Percentiles rank a stretch among this genome's conserved stretches.
These are phyloP conservation scores for Torymus aiolomorphi DNA, from an alignment of 2,888 invertebrate species.

Conservation along the genomic window DNA sequence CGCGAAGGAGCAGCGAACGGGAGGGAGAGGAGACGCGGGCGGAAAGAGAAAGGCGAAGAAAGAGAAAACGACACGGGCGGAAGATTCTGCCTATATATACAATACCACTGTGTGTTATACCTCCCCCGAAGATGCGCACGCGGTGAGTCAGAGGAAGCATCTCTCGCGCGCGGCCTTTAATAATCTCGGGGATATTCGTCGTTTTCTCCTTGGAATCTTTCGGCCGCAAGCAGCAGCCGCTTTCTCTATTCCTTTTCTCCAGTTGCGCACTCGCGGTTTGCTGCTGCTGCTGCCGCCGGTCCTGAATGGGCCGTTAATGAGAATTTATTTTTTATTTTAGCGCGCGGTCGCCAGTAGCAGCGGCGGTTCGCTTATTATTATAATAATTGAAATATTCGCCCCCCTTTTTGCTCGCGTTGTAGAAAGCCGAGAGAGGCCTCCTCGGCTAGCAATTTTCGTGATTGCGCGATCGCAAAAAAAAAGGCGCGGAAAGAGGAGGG, in stretches of 20 bases:
- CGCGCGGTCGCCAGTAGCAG: not conserved
- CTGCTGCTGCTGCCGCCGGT: conserved; percentile 21
- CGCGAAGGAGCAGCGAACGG: not conserved
- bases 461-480: conserved; percentile 12
- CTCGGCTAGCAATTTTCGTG: conserved; percentile 24
- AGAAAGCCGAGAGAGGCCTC: conserved; percentile 12
- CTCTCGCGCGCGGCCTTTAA: not conserved
- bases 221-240: not conserved
- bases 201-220: no score
- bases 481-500: not conserved
- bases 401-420: not conserved
- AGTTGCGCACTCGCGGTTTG: conserved; percentile 1
- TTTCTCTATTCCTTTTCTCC: not conserved
- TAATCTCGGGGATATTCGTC: no score
- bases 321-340: conserved; percentile 35
- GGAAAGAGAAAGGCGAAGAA: conserved; percentile 40
- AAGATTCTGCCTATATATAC: no score
- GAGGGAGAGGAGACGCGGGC: not conserved
- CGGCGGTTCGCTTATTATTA: conserved; percentile 17
- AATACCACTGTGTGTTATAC: no score
- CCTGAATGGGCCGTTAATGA: conserved; percentile 37
- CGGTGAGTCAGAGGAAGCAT: no score
- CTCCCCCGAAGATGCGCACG: not conserved
- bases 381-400: conserved; percentile 36
- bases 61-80: conserved; percentile 13